A percentile compares a stretch with the other conserved stretches of the same genome.
Evolutionary conservation across 2,113 vertebrate genomes (phyloP).

Genomic region (Bettongia penicillata): DNA sequence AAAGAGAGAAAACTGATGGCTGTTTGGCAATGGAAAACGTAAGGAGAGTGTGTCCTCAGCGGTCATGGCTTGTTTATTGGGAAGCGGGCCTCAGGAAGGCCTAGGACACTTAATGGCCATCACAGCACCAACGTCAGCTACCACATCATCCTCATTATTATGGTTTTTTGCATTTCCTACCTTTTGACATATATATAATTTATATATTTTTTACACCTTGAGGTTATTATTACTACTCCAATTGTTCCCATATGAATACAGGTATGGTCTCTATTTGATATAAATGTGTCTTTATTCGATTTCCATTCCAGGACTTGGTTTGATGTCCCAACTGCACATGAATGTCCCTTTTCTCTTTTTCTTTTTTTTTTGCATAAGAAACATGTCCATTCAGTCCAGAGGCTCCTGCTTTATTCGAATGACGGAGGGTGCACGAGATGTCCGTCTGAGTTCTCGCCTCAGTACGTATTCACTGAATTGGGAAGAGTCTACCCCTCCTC

Average conservation of each 20-base stretch:
- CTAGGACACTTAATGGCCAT: constrained; percentile 82
- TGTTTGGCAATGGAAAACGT: constrained; percentile 75
- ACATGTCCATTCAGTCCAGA: constrained; percentile 88
- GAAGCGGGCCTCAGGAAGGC: constrained; percentile 75
- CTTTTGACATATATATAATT: constrained; percentile 83
- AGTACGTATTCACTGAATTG: constrained; percentile 97
- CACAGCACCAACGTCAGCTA: constrained; percentile 82
- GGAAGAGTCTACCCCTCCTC: constrained; percentile 95
- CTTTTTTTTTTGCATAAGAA: constrained; percentile 81
- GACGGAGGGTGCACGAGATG: constrained; percentile 86
- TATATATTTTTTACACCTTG: constrained; percentile 83
- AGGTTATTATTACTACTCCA: constrained; percentile 85
- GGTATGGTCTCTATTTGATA: constrained; percentile 86
- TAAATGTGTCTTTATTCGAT: constrained; percentile 86
- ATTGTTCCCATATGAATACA: constrained; percentile 86
- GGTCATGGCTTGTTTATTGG: constrained; percentile 83
- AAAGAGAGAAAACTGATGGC: constrained; percentile 69
- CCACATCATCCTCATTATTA: constrained; percentile 38
- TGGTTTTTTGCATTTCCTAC: constrained; percentile 83
- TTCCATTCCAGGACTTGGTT: constrained; percentile 84
- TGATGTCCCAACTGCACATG: constrained; percentile 83
- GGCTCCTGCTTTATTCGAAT: constrained; percentile 94
- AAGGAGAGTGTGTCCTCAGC: constrained; percentile 69
- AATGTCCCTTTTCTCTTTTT: constrained; percentile 72
- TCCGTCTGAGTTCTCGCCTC: constrained; percentile 89